Base-by-base conservation (phyloP, 2,113 vertebrate genomes). In the Hoplias malabaricus region DNA sequence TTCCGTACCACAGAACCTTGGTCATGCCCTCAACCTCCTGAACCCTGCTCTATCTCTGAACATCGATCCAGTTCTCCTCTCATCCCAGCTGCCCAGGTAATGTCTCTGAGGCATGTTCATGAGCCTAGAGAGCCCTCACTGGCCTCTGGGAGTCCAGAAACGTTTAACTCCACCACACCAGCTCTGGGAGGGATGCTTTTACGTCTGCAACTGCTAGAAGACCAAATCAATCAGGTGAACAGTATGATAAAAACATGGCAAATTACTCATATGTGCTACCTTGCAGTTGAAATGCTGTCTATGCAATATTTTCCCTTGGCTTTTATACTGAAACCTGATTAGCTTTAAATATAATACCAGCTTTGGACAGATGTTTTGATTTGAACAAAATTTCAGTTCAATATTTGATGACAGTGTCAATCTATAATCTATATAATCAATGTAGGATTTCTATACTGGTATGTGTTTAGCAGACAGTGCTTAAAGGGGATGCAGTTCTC, bases 191-290 rank as follows among this genome's bases (percentile, higher is more conserved):
- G 93, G 78, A 91, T 89, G 77, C 89, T 93, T 72, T 86, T 86
- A 56, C 90, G 93, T 53, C 90, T 94, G 57, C 93, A 94, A 77
- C 85, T 90, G 29, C 90, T 95, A 73, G 94, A 95, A 46, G 93
- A 94, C 54, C 91, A 91, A 67, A 84, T 88, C 73, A 87, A 91
- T 54, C 93, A 99, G 97, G 97, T 99, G 94, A 95, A 63, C 38
- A 29, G 19, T 29, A 65, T 31, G 31, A 36, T 27, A 40, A 69
- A 80, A n/a, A n/a, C n/a, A n/a, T n/a, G n/a, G 84, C 84, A 81
- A 33, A 38, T 34, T 6, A 3, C 12, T 31, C n/a, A 12, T 16
- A 34, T 56, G 14, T 4, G 23, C 43, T 31, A 14, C 4, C 40
- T 16, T 3, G 16, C 7, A 16, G n/a, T n/a, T n/a, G n/a, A n/a